Conservation (phyloP, 37 sponge, comb jelly and placozoan genomes). For the Aplysina aerophoba region DNA sequence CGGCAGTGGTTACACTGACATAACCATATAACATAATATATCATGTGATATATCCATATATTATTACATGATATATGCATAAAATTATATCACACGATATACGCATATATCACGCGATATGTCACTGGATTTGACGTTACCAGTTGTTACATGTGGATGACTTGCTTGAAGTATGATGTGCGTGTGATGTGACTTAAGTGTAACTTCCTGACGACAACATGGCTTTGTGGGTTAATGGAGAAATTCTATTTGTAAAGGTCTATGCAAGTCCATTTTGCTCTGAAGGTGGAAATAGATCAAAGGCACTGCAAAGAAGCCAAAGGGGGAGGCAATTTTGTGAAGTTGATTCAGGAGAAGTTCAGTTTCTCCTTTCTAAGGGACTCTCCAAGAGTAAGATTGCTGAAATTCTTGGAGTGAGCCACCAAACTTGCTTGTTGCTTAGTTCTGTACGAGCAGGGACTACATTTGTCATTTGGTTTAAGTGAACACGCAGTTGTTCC, state of each 20-base stretch:
- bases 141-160: not conserved
- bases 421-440: too few species aligned
- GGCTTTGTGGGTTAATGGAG: not conserved
- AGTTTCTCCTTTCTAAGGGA: conserved; percentile 5
- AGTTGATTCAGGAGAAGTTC: conserved; percentile 15
- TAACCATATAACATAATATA: too few species aligned
- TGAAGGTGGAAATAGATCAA: not conserved
- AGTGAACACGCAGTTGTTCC: too few species aligned
- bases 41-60: too few species aligned
- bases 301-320: not conserved
- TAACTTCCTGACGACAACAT: not conserved
- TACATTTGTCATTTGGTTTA: too few species aligned
- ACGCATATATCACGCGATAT: not conserved
- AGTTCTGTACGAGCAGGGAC: too few species aligned
- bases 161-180: conserved; percentile 6
- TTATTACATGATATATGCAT: too few species aligned
- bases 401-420: not conserved
- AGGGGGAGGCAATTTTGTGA: not conserved
- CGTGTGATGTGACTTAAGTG: not conserved
- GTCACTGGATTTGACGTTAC: not conserved
- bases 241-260: not conserved
- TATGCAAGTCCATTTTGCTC: too few species aligned
- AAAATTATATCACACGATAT: not conserved
- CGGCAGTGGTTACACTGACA: too few species aligned
- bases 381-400: not conserved